Evolutionary conservation across 2,888 invertebrate genomes (phyloP), one percentile per base, ranked within the genome.

Genomic region (Drosophila anomelani): DNA sequence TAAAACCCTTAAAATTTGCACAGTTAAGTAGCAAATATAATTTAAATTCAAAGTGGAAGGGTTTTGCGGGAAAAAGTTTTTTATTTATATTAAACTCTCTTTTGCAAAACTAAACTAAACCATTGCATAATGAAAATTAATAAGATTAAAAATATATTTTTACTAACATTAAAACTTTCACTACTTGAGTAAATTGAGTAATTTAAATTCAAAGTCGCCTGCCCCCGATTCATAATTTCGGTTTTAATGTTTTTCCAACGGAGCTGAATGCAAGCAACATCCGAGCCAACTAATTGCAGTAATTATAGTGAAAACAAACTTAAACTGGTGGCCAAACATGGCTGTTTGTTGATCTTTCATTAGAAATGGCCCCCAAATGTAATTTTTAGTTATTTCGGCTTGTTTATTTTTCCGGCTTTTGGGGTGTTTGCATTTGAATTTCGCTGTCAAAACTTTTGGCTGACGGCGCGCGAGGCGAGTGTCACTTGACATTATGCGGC

Each of bases 391-490:
- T 53, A 20, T 32, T 47, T 34, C 5, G 3, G 41, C 36, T 8
- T 57, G 70, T 71, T 68, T 70, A 58, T 57, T 36, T 39, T 58
- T 47, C 20, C 43, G 54, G 55, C 20, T 55, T 59, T 38, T 81
- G 75, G 70, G 53, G 59, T 70, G 79, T 75, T 83, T 80, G 66
- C 67, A 44, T 36, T 74, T 43, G 43, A 74, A 86, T 74, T 78
- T 76, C 60, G 43, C 71, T 80, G 69, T 80, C 84, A 81, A 83
- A 86, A 81, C 66, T 78, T 36, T 47, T 23, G 47, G 34, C 20
- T 73, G 57, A 26, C 39, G 51, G 17, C 39, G 49, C 41, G 51
- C 51, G 46, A 20, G 36, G 29, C 41, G 39, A 70, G 60, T 44
- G 44, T n/a, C 62, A 73, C 63, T 85, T 83, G 71, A 72, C 63